These are phyloP conservation scores for Leuciscus idus DNA, from an alignment of 2,113 vertebrate genomes.

Conservation along the genomic window DNA sequence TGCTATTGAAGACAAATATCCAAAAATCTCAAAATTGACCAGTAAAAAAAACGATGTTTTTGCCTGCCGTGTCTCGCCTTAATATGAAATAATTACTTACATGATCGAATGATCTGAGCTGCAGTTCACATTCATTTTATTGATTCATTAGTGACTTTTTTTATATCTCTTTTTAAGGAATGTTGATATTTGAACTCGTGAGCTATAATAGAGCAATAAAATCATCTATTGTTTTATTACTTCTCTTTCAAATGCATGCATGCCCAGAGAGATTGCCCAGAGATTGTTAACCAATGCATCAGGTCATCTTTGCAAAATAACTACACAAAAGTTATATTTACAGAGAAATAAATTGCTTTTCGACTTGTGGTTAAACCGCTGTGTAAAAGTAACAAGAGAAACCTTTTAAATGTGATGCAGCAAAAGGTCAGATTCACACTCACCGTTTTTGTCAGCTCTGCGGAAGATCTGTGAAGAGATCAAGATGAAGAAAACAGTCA, in stretches of 20 bases:
- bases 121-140: background rate
- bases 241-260: background rate
- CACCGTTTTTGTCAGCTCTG: constrained; percentile 80
- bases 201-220: background rate
- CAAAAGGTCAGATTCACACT: constrained; percentile 55
- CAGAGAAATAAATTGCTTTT: background rate
- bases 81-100: too few relatives aligned
- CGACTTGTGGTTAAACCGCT: background rate
- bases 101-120: background rate
- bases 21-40: too few relatives aligned
- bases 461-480: constrained; percentile 76
- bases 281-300: background rate
- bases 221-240: background rate
- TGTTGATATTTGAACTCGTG: background rate
- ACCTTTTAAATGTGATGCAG: constrained; percentile 5
- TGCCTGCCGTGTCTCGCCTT: too few relatives aligned
- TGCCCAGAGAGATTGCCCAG: background rate
- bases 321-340: background rate
- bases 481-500: constrained; percentile 40
- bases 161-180: background rate
- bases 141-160: background rate
- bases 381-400: background rate
- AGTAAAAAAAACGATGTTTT: too few relatives aligned
- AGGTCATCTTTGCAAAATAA: background rate
- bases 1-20: too few relatives aligned